Base-by-base conservation (phyloP, 2,888 invertebrate genomes). In the Amphiduros pacificus region DNA sequence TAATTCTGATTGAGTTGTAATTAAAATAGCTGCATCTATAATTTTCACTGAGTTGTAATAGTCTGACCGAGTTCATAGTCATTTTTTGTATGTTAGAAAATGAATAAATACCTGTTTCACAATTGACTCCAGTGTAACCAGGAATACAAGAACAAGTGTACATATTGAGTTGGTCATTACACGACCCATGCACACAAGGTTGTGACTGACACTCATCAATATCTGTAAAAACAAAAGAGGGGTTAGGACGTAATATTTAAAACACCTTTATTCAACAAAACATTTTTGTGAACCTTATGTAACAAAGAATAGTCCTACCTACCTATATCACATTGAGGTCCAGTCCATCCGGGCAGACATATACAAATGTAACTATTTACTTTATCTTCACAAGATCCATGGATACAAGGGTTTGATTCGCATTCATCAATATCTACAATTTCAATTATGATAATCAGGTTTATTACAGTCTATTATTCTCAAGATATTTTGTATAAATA, bases 91-190 rank as follows among this genome's bases (percentile, higher is more conserved):
- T 57, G 40, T 48, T 24, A 28, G 17, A 9, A 50, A 29, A 5
- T 49, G 11, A 6, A 27, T 29, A 32, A 52, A 20, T 28, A 64
- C 64, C 49, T 28, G 24, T 55, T 9, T 61, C 61, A 48, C 64
- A 94, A 76, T 88, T 87, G 6, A 77, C 81, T 0, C 93, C 94
- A 17, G 90, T 85, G 84, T 89, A 93, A 9, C 68, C 68, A 1
- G 32, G 26, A 2, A 24, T n/a, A 49, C 68, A 68, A 53, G 22
- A 49, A 61, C 64, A 65, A 1, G n/a, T 24, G 55, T 63, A 66
- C 41, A 27, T 48, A 50, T 64, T 54, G 11, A 26, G n/a, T 20
- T 14, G 36, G 36, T 54, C 40, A 3, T 44, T 26, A 56, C 65
- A 65, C 4, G 32, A 26, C 3, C 65, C 65, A 22, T 65, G 31